These are phyloP conservation scores for Acipenser oxyrinchus DNA, from an alignment of 2,797 vertebrate genomes.

Conservation along the genomic window DNA sequence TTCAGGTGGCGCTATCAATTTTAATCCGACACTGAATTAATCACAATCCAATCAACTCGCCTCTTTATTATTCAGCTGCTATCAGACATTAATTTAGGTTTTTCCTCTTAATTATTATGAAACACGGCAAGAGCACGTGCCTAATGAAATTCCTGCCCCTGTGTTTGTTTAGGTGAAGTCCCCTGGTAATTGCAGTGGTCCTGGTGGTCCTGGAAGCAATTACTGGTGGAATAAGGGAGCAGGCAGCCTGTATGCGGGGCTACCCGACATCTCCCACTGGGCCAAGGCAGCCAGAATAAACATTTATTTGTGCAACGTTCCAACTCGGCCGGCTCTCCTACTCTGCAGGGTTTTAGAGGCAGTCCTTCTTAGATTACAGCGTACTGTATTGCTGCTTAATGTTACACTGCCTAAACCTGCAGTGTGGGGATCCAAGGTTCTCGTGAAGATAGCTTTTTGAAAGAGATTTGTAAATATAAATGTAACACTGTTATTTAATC, in stretches of 20 bases:
- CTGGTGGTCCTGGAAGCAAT: conserved; percentile 49
- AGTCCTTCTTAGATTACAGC: too few species aligned
- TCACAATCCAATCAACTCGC: conserved; percentile 68
- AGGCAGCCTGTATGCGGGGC: conserved; percentile 54
- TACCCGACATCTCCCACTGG: conserved; percentile 40
- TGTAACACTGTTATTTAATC: too few species aligned
- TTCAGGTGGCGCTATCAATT: conserved; percentile 77
- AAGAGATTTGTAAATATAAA: too few species aligned
- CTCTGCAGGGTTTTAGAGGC: too few species aligned
- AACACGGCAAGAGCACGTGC: conserved; percentile 34
- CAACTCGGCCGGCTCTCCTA: conserved; percentile 39
- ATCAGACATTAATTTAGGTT: conserved; percentile 55
- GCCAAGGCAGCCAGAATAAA: conserved; percentile 72
- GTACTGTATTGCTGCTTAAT: too few species aligned
- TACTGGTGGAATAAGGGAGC: conserved; percentile 58
- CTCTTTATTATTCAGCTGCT: conserved; percentile 53
- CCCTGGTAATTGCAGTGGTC: conserved; percentile 36
- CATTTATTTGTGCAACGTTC: conserved; percentile 77
- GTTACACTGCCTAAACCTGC: too few species aligned
- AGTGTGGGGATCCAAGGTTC: too few species aligned
- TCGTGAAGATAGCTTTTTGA: too few species aligned
- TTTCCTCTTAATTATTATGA: conserved; percentile 38
- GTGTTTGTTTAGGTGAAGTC: conserved; percentile 48
- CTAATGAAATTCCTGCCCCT: conserved; percentile 55
- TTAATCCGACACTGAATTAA: conserved; percentile 83